These are phyloP conservation scores for Drosophila rufa DNA, from an alignment of 1,140 invertebrate species.

Conservation along the genomic window DNA sequence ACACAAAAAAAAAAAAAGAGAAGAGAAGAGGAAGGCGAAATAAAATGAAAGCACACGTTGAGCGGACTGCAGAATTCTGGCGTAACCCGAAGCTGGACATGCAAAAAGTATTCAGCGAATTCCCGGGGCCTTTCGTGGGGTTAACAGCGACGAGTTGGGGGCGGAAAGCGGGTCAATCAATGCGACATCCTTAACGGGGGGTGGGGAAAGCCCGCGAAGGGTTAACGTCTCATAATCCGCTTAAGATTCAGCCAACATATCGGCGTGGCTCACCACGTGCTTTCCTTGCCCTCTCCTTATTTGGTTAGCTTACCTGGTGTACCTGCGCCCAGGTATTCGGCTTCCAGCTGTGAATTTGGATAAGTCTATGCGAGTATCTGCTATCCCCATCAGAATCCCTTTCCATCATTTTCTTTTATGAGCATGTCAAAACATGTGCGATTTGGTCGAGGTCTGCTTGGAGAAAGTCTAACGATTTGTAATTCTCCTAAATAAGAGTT, in stretches of 20 bases:
- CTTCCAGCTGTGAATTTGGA: constrained; percentile 18
- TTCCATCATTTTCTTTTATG: background rate
- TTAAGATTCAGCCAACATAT: constrained; percentile 38
- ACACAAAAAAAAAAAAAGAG: background rate
- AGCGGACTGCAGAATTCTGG: constrained; percentile 65
- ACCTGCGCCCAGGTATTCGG: constrained; percentile 19
- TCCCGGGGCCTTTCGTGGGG: constrained; percentile 10
- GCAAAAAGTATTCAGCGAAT: constrained; percentile 48
- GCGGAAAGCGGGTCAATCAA: constrained; percentile 45
- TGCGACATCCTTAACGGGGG: constrained; percentile 9
- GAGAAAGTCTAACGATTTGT: background rate
- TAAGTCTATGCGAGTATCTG: constrained; percentile 19
- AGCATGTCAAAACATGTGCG: constrained; percentile 7
- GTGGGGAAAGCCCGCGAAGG: background rate
- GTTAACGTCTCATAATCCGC: constrained; percentile 49
- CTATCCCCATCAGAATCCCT: background rate
- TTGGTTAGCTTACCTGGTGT: constrained; percentile 7
- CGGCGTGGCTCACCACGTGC: constrained; percentile 34
- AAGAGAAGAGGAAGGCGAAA: constrained; percentile 31
- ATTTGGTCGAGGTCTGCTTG: background rate
- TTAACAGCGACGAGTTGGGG: constrained; percentile 19
- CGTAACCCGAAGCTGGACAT: constrained; percentile 55
- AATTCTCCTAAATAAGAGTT: background rate
- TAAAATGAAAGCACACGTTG: constrained; percentile 68
- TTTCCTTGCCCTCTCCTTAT: background rate